Percentiles rank a stretch among this genome's conserved stretches.
Conservation (phyloP, 2,113 vertebrate genomes). For the Herpetotheres cachinnans region DNA sequence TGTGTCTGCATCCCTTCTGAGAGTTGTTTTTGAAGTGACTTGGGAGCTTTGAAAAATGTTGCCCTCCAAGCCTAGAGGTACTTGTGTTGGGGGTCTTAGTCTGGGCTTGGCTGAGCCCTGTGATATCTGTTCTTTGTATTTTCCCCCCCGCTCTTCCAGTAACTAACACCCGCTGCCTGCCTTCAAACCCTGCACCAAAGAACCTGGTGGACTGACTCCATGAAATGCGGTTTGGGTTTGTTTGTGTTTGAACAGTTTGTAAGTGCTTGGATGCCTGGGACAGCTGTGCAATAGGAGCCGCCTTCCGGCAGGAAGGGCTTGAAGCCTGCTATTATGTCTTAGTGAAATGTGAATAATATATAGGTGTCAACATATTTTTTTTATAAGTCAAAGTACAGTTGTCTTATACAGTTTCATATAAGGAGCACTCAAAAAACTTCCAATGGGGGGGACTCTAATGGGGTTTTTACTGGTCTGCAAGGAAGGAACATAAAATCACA, state of each 20-base stretch:
- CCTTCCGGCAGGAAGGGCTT: background rate
- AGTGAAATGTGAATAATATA: constrained; percentile 36
- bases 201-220: background rate
- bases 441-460: background rate
- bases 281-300: background rate
- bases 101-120: background rate
- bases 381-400: background rate
- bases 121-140: background rate
- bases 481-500: constrained; percentile 34
- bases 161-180: rapidly evolving
- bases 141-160: background rate
- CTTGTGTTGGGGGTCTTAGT: background rate
- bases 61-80: background rate
- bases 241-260: background rate
- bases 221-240: background rate
- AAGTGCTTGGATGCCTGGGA: background rate
- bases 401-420: background rate
- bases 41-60: background rate
- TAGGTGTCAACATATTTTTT: background rate
- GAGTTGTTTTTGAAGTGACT: background rate
- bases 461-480: constrained; percentile 8
- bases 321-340: background rate
- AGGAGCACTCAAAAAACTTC: background rate
- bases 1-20: background rate
- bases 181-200: background rate